These are phyloP conservation scores for Brevipalpus yothersi DNA, from an alignment of 1,140 invertebrate genomes.

Conservation along the genomic window DNA sequence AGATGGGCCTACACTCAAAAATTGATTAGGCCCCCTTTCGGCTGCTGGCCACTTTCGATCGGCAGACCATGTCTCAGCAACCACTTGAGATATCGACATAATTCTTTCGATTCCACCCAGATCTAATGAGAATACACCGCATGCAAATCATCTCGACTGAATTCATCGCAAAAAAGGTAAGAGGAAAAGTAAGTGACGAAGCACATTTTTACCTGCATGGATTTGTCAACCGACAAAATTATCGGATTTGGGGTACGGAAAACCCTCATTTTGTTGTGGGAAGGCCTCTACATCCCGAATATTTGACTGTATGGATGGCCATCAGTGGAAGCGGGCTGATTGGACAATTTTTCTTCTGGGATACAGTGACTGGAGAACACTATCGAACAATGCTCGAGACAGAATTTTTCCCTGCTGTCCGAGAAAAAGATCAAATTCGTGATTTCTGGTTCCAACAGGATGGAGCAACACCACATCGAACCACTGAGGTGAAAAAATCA, in stretches of 20 bases:
- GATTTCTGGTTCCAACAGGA: constrained; percentile 10
- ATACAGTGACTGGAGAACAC: not conserved
- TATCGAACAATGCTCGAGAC: not conserved
- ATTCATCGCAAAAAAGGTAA: no score
- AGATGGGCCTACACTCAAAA: no score
- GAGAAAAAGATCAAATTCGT: not conserved
- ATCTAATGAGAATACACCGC: no score
- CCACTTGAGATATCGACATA: no score
- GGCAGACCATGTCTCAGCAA: no score
- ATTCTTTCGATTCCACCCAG: no score
- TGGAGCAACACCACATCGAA: constrained; percentile 6
- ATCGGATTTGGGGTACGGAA: constrained; percentile 3
- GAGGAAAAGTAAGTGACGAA: no score
- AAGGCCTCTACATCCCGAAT: constrained; percentile 4
- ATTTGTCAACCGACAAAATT: constrained; percentile 6
- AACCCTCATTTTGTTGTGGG: constrained; percentile 1
- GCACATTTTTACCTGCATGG: constrained; percentile 4
- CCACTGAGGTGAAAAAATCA: not conserved
- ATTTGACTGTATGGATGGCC: constrained; percentile 5
- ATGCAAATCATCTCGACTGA: no score
- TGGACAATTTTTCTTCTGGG: not conserved
- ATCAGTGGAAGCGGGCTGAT: not conserved
- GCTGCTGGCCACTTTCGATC: no score
- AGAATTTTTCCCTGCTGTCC: not conserved
- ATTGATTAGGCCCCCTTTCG: no score